Evolutionary conservation across 2,113 vertebrate species (phyloP), one percentile per base, ranked within the genome.

Genomic region (Psettodes erumei): DNA sequence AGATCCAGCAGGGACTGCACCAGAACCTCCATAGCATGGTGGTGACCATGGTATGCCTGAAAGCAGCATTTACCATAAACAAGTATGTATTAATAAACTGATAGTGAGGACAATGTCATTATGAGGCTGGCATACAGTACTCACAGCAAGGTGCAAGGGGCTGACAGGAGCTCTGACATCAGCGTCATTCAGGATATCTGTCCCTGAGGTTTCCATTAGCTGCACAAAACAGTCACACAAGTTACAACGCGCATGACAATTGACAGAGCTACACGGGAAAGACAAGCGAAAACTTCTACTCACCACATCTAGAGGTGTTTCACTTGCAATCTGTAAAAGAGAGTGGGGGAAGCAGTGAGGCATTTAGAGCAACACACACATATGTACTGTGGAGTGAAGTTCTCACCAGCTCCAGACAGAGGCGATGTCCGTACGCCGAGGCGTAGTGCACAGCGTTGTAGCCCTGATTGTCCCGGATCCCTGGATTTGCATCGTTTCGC

Each of bases 261-360:
- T 8, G 42, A 35, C 6, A 9, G 56, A 6, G 1, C 4, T 23
- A 61, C 15, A 3, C 15, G 7, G 8, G 21, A 73, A 38, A 7
- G 28, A 63, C 21, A 81, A 65, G 54, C n/a, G n/a, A n/a, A n/a
- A n/a, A n/a, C n/a, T 27, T 35, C 3, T 59, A 97, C 97, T 96
- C 93, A 99, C 98, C 94, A 98, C 98, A 95, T 99, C 98, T 85
- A 99, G 92, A 60, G 98, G 97, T 0, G 97, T 99, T 96, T 99
- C 97, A 65, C 95, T 97, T 84, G 98, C 96, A 92, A 99, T 99
- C 98, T 99, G 94, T 73, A 94, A 93, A 83, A 91, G 65, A 91
- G 77, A 75, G 32, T 5, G 11, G 37, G 33, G 9, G 13, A 40
- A 45, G 9, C 6, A 21, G 5, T 6, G 60, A 54, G 21, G 9